Evolutionary conservation across 2,888 invertebrate genomes (phyloP), one percentile per base, ranked within the genome.

Genomic region (Falcaria lacertinaria): DNA sequence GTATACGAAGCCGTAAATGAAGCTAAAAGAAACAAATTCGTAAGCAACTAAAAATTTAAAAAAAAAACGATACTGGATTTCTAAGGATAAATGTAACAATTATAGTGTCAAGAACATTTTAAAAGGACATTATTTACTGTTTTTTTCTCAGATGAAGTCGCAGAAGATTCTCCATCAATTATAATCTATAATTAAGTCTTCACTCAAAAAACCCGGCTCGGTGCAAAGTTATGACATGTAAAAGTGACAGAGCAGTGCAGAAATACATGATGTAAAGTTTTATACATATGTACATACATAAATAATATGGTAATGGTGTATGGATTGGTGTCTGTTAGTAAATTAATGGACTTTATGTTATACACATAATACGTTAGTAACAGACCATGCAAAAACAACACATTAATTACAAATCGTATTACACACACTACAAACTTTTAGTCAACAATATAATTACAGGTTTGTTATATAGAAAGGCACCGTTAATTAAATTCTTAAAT

Each of bases 101-200:
- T n/a, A n/a, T n/a, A n/a, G n/a, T n/a, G n/a, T n/a, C n/a, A n/a
- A n/a, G n/a, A n/a, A n/a, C n/a, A n/a, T n/a, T n/a, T n/a, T n/a
- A n/a, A n/a, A n/a, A n/a, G n/a, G n/a, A n/a, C n/a, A n/a, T n/a
- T n/a, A n/a, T n/a, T n/a, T n/a, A n/a, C n/a, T n/a, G n/a, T n/a
- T n/a, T n/a, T n/a, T n/a, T n/a, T n/a, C n/a, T n/a, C n/a, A n/a
- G n/a, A n/a, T n/a, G n/a, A n/a, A n/a, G n/a, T n/a, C n/a, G n/a
- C n/a, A n/a, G n/a, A n/a, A n/a, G n/a, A n/a, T n/a, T n/a, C n/a
- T n/a, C n/a, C n/a, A n/a, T n/a, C n/a, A n/a, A n/a, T n/a, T n/a
- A n/a, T n/a, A n/a, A n/a, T n/a, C n/a, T n/a, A 28, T 41, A 41
- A 34, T 25, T 36, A 17, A 36, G 35, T 42, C 28, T 28, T 28